These are phyloP conservation scores for Pteronura brasiliensis DNA, from an alignment of 2,113 vertebrate species.

Conservation along the genomic window DNA sequence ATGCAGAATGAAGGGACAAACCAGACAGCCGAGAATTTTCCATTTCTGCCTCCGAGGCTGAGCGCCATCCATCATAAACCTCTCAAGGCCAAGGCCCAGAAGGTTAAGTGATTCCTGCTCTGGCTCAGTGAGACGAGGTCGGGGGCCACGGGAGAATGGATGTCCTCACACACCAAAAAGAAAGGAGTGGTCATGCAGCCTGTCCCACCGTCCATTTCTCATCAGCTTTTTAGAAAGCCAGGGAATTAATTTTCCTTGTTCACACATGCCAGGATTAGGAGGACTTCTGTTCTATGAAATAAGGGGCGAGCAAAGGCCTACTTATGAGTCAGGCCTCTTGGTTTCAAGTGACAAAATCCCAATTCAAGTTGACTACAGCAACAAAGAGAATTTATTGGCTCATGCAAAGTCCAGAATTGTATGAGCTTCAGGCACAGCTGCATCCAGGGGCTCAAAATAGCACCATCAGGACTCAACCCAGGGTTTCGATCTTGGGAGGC, in stretches of 20 bases:
- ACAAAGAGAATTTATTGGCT: background rate
- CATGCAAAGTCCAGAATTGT: accelerated
- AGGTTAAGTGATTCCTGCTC: background rate
- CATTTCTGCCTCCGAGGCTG: background rate
- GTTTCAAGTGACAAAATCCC: background rate
- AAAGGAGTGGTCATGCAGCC: accelerated
- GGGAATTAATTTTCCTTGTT: background rate
- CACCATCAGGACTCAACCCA: background rate
- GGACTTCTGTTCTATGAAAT: background rate
- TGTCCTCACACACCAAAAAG: background rate
- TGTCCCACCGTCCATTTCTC: background rate
- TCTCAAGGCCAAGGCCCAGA: background rate
- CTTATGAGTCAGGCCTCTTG: background rate
- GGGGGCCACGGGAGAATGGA: background rate
- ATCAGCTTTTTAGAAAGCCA: background rate
- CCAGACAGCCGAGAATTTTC: background rate
- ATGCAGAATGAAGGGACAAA: background rate
- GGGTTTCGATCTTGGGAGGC: background rate
- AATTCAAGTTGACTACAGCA: background rate
- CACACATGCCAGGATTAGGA: accelerated
- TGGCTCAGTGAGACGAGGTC: background rate
- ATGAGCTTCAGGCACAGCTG: background rate
- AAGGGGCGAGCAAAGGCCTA: background rate
- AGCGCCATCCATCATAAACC: background rate
- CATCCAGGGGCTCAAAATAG: background rate